Evolutionary conservation across 1,140 invertebrate genomes (phyloP).

Genomic region (Polypedilum pembai): DNA sequence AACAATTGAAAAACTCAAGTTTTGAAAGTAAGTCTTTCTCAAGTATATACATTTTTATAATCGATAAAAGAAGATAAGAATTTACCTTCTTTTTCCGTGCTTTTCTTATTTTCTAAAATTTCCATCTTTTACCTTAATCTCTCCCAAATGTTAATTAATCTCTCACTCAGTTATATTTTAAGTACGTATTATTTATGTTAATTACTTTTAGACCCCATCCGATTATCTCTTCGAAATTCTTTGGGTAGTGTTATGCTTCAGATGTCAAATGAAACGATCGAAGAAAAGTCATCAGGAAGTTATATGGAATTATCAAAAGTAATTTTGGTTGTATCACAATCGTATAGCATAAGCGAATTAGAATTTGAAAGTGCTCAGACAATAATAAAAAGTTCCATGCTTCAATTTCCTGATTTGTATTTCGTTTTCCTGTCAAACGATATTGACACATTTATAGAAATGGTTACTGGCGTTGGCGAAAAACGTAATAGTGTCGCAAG

Average conservation of each 20-base stretch:
- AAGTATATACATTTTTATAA: too few species aligned
- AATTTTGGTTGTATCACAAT: conserved; percentile 21
- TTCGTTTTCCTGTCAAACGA: conserved; percentile 29
- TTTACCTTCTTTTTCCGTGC: too few species aligned
- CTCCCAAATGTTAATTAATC: too few species aligned
- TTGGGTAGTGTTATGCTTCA: neutral
- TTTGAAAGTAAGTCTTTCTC: conserved; percentile 39
- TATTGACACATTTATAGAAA: neutral
- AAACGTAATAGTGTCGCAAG: neutral
- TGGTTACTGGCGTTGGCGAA: neutral
- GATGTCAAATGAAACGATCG: neutral
- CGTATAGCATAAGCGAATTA: neutral
- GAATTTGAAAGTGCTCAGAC: conserved; percentile 21
- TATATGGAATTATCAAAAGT: neutral
- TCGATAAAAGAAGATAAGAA: too few species aligned
- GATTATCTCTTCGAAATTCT: conserved; percentile 14
- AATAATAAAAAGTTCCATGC: neutral
- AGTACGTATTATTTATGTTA: too few species aligned
- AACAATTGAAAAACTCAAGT: conserved; percentile 41
- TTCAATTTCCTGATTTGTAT: conserved; percentile 30
- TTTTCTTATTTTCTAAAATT: too few species aligned
- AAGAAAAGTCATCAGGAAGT: neutral
- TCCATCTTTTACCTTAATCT: too few species aligned
- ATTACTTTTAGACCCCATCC: conserved; percentile 24
- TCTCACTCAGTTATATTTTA: too few species aligned